Evolutionary conservation across 2,888 invertebrate species (phyloP), one percentile per base, ranked within the genome.

Genomic region (Cotesia congregata): DNA sequence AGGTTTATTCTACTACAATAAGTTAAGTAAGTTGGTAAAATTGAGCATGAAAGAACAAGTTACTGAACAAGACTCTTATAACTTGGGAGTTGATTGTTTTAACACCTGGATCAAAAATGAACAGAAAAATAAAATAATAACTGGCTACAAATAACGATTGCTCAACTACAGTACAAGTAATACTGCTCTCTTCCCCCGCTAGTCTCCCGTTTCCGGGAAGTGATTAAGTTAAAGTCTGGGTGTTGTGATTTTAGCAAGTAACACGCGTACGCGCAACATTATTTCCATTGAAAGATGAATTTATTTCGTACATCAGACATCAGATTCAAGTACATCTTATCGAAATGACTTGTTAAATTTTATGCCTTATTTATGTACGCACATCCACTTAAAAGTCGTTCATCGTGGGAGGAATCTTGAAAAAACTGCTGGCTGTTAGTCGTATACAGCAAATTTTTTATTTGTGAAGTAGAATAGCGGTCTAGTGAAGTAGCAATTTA

Each of bases 31-130:
- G 7, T 50, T 9, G 2, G 3, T 30, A 30, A 50, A 50, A 50
- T 50, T 50, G 12, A 50, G 50, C 50, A 50, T 7, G 1, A 50
- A 50, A 50, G 12, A 50, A 50, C 1, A 50, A 50, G 50, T 50
- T 7, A 50, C 6, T 50, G 12, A 50, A 30, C 3, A 30, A 62
- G 15, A 62, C 7, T 30, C 30, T 30, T 30, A 30, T 30, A 30
- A 72, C 6, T 62, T 39, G 40, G 1, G 1, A 72, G 65, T 41
- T 75, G 64, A 81, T 81, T 79, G 79, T 80, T 78, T 77, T 50
- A 65, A 81, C 80, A 81, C 79, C 80, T 81, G 80, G 77, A 73
- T 76, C 78, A 62, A 79, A 81, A 79, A 76, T 68, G 70, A 73
- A 67, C 68, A 79, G 76, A 77, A 70, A 40, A 75, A 75, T 75